A percentile compares a stretch with the other conserved stretches of the same genome.
These are phyloP conservation scores for Syrrhaptes paradoxus DNA, from an alignment of 2,113 vertebrate species.

Conservation along the genomic window DNA sequence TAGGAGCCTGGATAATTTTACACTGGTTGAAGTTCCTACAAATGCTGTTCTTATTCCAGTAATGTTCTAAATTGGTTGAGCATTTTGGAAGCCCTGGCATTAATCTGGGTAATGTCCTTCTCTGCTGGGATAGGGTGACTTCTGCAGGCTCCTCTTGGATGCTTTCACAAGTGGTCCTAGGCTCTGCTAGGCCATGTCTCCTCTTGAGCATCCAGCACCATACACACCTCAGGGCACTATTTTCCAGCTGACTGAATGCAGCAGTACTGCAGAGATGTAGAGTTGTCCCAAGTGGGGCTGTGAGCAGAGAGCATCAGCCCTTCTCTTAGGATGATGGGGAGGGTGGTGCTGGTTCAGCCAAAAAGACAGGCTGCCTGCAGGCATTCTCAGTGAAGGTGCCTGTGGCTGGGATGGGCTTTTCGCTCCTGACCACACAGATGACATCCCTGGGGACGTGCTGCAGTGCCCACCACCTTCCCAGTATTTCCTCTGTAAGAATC, in stretches of 20 bases:
- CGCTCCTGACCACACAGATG: background rate
- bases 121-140: background rate
- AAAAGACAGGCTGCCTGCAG: background rate
- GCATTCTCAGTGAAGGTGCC: background rate
- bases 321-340: background rate
- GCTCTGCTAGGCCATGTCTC: background rate
- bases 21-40: background rate
- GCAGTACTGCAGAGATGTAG: background rate
- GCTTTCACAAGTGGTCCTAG: background rate
- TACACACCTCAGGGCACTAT: background rate
- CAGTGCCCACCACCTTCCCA: fast-evolving
- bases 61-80: constrained; percentile 46
- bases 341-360: background rate
- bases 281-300: background rate
- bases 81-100: constrained; percentile 27
- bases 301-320: background rate
- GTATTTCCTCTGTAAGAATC: background rate
- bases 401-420: background rate
- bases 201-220: background rate
- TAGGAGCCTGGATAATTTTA: constrained; percentile 40
- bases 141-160: background rate
- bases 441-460: background rate
- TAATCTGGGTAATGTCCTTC: background rate
- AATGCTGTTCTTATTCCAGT: constrained; percentile 35
- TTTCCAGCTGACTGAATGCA: background rate